A percentile compares a stretch with the other conserved stretches of the same genome.
Conservation (phyloP, 1,140 invertebrate genomes). For the Heterodera schachtii region DNA sequence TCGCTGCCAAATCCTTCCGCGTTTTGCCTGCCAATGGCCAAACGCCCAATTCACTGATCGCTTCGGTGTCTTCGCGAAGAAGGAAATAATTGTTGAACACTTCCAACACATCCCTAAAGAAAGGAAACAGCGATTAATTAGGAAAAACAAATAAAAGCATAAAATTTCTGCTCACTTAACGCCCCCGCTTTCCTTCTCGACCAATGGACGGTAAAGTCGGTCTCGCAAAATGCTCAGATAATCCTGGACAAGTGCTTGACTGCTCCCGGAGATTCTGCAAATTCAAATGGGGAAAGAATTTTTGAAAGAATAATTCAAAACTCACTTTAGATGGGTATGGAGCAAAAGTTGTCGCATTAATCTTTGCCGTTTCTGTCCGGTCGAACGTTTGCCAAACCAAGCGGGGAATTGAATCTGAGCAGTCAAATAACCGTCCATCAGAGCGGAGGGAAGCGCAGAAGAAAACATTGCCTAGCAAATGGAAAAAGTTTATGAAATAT, state of each 20-base stretch:
- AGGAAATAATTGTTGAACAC: constrained; percentile 81
- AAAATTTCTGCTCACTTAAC: constrained; percentile 59
- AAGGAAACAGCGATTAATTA: background rate
- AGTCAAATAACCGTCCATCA: constrained; percentile 78
- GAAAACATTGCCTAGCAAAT: constrained; percentile 79
- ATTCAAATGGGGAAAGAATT: background rate
- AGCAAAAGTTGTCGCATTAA: constrained; percentile 80
- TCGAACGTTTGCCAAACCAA: constrained; percentile 94
- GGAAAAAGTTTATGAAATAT: too few species aligned
- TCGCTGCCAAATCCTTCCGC: constrained; percentile 78
- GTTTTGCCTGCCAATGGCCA: constrained; percentile 80
- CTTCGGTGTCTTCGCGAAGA: constrained; percentile 85
- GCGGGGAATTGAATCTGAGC: constrained; percentile 84
- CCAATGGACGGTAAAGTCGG: constrained; percentile 70
- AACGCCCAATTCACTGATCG: constrained; percentile 79
- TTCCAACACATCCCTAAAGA: constrained; percentile 74
- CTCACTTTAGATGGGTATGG: constrained; percentile 79
- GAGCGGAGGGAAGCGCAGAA: constrained; percentile 83
- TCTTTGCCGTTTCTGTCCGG: constrained; percentile 77
- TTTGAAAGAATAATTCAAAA: constrained; percentile 32
- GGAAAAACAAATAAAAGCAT: background rate
- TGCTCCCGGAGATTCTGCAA: constrained; percentile 52
- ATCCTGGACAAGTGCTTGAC: constrained; percentile 49
- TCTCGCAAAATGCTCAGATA: constrained; percentile 53
- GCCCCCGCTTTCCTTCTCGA: constrained; percentile 74